phyloP scores from a whole-genome alignment of 2,113 vertebrate species.

The Emydocephalus ijimae region DNA sequence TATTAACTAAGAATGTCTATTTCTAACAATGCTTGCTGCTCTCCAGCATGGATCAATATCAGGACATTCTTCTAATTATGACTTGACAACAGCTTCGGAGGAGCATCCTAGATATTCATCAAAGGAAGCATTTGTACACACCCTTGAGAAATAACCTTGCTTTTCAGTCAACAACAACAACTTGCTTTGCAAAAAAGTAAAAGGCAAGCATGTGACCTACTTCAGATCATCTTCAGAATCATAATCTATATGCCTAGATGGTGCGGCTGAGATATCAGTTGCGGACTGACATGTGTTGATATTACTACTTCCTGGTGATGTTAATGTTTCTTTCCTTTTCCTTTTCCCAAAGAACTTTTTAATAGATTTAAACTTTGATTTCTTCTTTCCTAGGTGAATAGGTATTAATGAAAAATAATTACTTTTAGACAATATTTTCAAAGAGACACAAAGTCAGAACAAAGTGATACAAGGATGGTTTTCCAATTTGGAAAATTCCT shows the following conservation, averaged over 20 bases:
- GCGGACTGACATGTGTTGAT: conserved; percentile 80
- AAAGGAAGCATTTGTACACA: neutral
- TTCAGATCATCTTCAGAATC: conserved; percentile 80
- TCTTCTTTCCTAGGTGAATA: conserved; percentile 78
- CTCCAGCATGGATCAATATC: neutral
- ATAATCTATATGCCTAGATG: conserved; percentile 46
- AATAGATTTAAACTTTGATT: conserved; percentile 82
- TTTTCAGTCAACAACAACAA: neutral
- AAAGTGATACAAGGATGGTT: neutral
- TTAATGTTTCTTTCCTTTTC: conserved; percentile 71
- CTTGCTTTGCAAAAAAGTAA: neutral
- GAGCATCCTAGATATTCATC: neutral
- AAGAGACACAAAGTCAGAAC: neutral
- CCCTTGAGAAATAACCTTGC: neutral
- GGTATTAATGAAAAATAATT: conserved; percentile 26
- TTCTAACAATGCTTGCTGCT: neutral
- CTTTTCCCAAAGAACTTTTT: conserved; percentile 83
- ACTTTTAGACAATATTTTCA: neutral
- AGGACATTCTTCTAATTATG: neutral
- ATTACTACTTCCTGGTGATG: conserved; percentile 48
- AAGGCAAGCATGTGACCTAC: conserved; percentile 65
- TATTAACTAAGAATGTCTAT: neutral
- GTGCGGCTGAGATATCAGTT: conserved; percentile 71
- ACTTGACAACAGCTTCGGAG: neutral
- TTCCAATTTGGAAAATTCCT: neutral